Evolutionary conservation across 2,888 invertebrate species (phyloP).

Genomic region (Eilema sororculum): DNA sequence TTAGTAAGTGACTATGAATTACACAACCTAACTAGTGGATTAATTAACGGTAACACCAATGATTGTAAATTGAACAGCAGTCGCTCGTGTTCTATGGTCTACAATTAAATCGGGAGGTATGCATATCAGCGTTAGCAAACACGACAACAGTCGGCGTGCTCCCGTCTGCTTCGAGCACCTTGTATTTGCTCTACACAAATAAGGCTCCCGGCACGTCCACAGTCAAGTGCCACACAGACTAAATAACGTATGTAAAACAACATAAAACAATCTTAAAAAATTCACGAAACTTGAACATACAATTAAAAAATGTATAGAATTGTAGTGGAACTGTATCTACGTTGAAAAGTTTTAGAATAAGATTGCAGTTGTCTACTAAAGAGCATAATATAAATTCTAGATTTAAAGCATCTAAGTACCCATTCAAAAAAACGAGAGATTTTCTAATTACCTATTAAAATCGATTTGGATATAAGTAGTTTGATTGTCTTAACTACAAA

Average conservation of each 20-base stretch:
- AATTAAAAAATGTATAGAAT: background rate
- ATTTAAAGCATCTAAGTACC: background rate
- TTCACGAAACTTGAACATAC: conserved; percentile 40
- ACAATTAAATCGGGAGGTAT: conserved; percentile 72
- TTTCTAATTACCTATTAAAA: too few species aligned
- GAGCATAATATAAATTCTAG: background rate
- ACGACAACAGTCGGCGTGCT: conserved; percentile 64
- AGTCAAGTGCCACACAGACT: conserved; percentile 67
- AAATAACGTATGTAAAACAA: conserved; percentile 53
- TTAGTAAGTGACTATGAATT: conserved; percentile 16
- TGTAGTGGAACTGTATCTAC: accelerated
- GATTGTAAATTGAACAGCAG: conserved; percentile 35
- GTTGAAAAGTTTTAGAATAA: background rate
- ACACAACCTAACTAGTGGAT: conserved; percentile 50
- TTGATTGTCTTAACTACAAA: background rate
- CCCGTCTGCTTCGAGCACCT: conserved; percentile 73
- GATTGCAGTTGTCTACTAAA: background rate
- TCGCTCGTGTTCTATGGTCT: conserved; percentile 42
- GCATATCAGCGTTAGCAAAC: conserved; percentile 79
- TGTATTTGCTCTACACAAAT: conserved; percentile 80
- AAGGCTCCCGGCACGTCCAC: conserved; percentile 71
- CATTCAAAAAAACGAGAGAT: conserved; percentile 5
- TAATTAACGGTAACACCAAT: conserved; percentile 43
- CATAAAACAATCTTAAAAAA: conserved; percentile 44
- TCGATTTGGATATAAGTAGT: too few species aligned